A percentile compares a stretch with the other conserved stretches of the same genome.
phyloP scores from a whole-genome alignment of 2,888 invertebrate genomes.

The Rhagonycha fulva region DNA sequence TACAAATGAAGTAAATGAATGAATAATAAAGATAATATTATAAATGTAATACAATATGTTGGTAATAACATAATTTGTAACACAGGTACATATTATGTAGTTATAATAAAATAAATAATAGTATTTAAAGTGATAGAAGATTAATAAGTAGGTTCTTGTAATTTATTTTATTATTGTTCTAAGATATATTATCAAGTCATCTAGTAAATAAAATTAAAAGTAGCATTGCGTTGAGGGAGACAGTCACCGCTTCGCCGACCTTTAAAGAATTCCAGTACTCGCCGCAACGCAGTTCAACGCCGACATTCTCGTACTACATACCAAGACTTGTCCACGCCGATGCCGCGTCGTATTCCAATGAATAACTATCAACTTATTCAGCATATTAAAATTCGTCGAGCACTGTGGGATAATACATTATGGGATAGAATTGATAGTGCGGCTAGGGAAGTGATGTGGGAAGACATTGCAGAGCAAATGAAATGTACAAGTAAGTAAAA shows the following conservation, averaged over 20 bases:
- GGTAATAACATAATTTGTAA: too few species aligned
- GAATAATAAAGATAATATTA: too few species aligned
- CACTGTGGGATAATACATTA: slow-evolving; percentile 36
- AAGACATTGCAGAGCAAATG: slow-evolving; percentile 40
- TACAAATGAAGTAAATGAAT: too few species aligned
- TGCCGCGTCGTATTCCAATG: slow-evolving; percentile 22
- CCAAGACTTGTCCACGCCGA: slow-evolving; percentile 37
- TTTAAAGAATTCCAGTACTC: slow-evolving; percentile 14
- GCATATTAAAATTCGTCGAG: slow-evolving; percentile 32
- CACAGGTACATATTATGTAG: too few species aligned
- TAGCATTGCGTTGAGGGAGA: slow-evolving; percentile 30
- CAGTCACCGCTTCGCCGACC: slow-evolving; percentile 20
- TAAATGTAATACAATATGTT: too few species aligned
- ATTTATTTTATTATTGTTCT: not conserved
- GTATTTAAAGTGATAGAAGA: too few species aligned
- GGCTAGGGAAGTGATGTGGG: slow-evolving; percentile 44
- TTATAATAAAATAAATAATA: too few species aligned
- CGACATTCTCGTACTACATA: slow-evolving; percentile 33
- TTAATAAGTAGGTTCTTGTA: not conserved
- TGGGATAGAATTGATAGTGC: slow-evolving; percentile 35
- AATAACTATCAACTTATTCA: slow-evolving; percentile 39
- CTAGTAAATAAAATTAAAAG: not conserved
- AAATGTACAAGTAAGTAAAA: slow-evolving; percentile 36
- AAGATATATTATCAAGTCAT: not conserved
- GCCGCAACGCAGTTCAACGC: slow-evolving; percentile 37